Evolutionary conservation across 1,140 invertebrate species (phyloP).

Genomic region (Melitaea cinxia): DNA sequence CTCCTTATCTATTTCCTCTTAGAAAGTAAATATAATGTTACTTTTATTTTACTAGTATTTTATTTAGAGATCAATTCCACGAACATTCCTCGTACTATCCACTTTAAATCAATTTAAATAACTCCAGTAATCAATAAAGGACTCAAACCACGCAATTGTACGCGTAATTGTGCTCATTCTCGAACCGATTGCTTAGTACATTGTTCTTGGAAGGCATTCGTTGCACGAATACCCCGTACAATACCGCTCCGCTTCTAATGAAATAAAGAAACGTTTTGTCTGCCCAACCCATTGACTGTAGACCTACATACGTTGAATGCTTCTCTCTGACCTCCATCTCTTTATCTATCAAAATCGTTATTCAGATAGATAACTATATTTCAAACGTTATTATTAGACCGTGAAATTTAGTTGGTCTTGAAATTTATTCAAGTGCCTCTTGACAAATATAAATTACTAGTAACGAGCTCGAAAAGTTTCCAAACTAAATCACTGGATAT

Average conservation of each 20-base stretch:
- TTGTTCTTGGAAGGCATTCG: conserved; percentile 20
- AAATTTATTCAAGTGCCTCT: conserved; percentile 9
- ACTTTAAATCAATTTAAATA: background rate
- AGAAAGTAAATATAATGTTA: too few species aligned
- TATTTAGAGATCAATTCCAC: too few species aligned
- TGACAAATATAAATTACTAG: too few species aligned
- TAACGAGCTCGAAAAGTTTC: too few species aligned
- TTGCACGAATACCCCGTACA: conserved; percentile 15
- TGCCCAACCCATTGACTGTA: conserved; percentile 39
- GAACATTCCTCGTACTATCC: background rate
- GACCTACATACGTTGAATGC: conserved; percentile 50
- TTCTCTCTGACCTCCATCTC: conserved; percentile 21
- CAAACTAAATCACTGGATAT: too few species aligned
- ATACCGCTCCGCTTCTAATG: conserved; percentile 48
- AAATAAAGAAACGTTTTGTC: conserved; percentile 61
- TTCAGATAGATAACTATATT: conserved; percentile 17
- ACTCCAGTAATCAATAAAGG: background rate
- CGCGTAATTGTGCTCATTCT: conserved; percentile 11
- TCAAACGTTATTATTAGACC: conserved; percentile 22
- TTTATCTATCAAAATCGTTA: conserved; percentile 34
- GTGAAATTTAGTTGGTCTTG: conserved; percentile 15
- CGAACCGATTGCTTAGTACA: conserved; percentile 16
- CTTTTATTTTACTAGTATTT: too few species aligned
- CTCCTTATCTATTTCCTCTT: too few species aligned
- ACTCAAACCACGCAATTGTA: conserved; percentile 5